A percentile compares a stretch with the other conserved stretches of the same genome.
These are phyloP conservation scores for Elysia crispata DNA, from an alignment of 2,888 invertebrate species.

Conservation along the genomic window DNA sequence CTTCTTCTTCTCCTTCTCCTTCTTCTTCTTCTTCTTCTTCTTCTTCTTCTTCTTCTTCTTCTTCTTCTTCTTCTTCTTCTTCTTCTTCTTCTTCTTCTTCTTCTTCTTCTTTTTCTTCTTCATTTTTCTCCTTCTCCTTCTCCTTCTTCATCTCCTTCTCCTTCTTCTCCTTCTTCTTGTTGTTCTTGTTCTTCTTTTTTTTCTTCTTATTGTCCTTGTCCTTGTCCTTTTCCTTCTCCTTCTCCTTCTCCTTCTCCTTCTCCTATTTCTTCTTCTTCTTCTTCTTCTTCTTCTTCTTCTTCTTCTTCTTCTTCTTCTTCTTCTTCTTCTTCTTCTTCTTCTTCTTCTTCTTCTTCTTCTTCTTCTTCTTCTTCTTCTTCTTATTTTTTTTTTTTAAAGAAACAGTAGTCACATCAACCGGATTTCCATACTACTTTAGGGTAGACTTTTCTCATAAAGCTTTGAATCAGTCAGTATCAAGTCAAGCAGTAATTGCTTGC, in stretches of 20 bases:
- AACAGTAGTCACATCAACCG: no score
- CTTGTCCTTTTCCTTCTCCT: neutral
- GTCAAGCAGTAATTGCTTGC: no score
- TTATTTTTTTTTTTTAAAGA: no score
- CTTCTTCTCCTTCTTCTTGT: neutral
- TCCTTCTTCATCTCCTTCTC: neutral
- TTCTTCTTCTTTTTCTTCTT: neutral
- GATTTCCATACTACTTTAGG: no score
- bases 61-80: neutral
- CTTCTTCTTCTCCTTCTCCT: neutral
- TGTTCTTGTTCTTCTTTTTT: neutral
- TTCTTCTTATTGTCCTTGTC: neutral
- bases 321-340: slow-evolving; percentile 45
- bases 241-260: no score
- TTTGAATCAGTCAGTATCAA: no score
- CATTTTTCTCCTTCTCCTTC: neutral
- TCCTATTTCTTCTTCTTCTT: no score
- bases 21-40: neutral
- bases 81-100: neutral
- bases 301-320: slow-evolving; percentile 26
- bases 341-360: slow-evolving; percentile 43
- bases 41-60: neutral
- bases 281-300: slow-evolving; percentile 19
- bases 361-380: no score
- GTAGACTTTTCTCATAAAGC: no score